These are phyloP conservation scores for Miopithecus talapoin DNA, from an alignment of 2,797 vertebrate genomes.

Conservation along the genomic window DNA sequence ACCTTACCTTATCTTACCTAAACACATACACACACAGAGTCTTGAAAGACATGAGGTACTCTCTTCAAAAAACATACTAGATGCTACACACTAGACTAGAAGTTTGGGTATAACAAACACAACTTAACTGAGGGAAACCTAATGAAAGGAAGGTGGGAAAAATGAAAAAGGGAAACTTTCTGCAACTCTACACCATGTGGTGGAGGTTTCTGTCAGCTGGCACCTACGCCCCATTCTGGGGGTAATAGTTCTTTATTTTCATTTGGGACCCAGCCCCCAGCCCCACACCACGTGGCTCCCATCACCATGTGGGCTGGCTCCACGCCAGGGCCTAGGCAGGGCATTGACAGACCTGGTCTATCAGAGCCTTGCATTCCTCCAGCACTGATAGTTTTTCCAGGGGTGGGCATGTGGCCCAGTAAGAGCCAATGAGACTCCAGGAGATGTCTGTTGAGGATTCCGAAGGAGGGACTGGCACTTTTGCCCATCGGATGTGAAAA, in stretches of 20 bases:
- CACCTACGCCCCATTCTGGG: neutral
- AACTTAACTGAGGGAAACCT: neutral
- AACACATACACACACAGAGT: neutral
- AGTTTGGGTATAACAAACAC: neutral
- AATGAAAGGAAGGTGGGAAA: neutral
- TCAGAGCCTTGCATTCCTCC: neutral
- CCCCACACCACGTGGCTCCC: neutral
- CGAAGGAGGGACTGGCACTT: neutral
- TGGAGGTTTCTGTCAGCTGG: accelerated
- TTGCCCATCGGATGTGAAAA: neutral
- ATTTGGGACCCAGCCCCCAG: no score
- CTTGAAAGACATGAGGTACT: neutral
- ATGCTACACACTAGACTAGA: neutral
- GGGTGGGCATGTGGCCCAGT: neutral
- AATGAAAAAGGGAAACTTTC: neutral
- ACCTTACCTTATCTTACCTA: neutral
- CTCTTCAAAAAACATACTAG: neutral
- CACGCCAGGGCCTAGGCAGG: neutral
- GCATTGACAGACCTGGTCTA: neutral
- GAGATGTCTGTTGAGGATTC: neutral
- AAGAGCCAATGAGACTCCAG: neutral
- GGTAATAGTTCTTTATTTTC: neutral
- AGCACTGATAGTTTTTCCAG: neutral
- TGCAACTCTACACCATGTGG: neutral
- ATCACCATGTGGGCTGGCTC: neutral